phyloP scores from a whole-genome alignment of 2,113 vertebrate species.

The Thoracochromis brauschi region DNA sequence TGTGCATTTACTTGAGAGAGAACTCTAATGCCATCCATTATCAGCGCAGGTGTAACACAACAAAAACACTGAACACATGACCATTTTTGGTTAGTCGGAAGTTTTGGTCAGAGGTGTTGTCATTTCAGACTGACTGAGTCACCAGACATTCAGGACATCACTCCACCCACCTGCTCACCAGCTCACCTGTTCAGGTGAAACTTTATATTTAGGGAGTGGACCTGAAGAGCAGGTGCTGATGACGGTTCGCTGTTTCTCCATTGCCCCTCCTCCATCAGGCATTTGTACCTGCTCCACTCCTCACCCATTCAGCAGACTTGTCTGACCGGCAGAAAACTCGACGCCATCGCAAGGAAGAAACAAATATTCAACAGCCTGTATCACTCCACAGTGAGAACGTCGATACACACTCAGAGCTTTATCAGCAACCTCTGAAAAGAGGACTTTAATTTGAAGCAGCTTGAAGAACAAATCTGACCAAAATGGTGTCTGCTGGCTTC shows the following conservation, averaged over 20 bases:
- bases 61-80: not conserved
- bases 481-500: constrained; percentile 70
- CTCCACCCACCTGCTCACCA: not conserved
- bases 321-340: not conserved
- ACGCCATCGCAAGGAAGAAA: not conserved
- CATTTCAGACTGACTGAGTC: not conserved
- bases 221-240: not conserved
- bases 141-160: not conserved
- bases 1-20: not conserved
- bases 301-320: constrained; percentile 12
- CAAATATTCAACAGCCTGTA: not conserved
- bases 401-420: not conserved
- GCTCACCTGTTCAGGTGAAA: not conserved
- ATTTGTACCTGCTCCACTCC: constrained; percentile 12
- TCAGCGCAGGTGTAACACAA: not conserved
- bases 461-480: not conserved
- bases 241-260: not conserved
- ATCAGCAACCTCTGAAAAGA: not conserved
- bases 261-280: constrained; percentile 21
- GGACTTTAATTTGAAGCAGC: not conserved
- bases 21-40: not conserved
- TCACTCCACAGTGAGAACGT: not conserved
- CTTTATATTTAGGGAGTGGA: not conserved
- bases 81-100: constrained; percentile 26
- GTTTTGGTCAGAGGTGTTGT: not conserved